Evolutionary conservation across 2,113 vertebrate genomes (phyloP).

Genomic region (Oreotrochilus melanogaster): DNA sequence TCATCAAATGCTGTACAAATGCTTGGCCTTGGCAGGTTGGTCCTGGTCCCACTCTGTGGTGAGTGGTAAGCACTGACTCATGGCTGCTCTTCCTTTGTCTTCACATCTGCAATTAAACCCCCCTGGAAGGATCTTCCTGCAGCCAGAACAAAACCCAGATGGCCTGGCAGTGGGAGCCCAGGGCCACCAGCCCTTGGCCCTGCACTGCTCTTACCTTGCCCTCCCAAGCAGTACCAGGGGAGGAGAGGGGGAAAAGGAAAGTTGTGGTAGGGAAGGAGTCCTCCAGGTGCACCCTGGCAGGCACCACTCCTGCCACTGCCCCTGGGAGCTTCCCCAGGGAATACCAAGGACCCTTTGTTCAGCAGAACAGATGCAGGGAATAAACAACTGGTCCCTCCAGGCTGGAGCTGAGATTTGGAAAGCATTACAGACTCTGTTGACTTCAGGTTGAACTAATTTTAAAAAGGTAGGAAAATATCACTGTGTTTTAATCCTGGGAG

Average conservation of each 20-base stretch:
- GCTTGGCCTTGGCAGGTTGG: constrained; percentile 17
- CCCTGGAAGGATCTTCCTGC: not conserved
- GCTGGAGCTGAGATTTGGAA: not conserved
- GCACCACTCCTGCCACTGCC: not conserved
- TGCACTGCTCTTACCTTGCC: not conserved
- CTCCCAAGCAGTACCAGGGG: constrained; percentile 36
- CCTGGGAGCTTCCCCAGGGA: not conserved
- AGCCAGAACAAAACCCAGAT: not conserved
- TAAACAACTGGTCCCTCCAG: not conserved
- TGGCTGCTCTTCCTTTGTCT: constrained; percentile 1
- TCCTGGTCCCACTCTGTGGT: not conserved
- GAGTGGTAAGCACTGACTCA: not conserved
- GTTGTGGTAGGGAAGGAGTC: too few species aligned
- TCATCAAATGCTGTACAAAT: constrained; percentile 38
- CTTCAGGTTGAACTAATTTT: not conserved
- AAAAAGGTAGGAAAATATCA: not conserved
- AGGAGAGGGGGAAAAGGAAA: not conserved
- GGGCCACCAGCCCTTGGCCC: not conserved
- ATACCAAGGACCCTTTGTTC: not conserved
- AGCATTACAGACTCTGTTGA: not conserved
- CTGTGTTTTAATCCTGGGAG: not conserved
- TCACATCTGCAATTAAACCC: constrained; percentile 36
- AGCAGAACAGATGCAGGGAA: constrained; percentile 30
- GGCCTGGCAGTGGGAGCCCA: not conserved
- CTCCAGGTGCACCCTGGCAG: too few species aligned